Conservation (phyloP, 2,888 invertebrate species). For the Holacanthella duospinosa region DNA sequence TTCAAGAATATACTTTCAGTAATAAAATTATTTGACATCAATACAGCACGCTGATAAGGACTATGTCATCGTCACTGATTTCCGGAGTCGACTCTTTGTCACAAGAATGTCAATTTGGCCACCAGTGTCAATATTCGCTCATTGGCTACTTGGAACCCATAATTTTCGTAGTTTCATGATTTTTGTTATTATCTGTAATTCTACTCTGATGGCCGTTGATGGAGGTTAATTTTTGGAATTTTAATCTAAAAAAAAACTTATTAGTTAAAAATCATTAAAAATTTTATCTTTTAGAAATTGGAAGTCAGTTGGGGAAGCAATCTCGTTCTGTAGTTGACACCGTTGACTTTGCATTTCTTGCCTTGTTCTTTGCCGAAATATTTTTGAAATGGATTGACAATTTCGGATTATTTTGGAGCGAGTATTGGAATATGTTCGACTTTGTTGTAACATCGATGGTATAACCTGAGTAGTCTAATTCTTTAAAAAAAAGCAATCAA, state of each 20-base stretch:
- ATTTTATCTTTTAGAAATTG: background rate
- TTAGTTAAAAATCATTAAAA: background rate
- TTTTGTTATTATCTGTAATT: conserved; percentile 26
- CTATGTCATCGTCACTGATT: conserved; percentile 15
- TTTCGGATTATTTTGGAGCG: conserved; percentile 29
- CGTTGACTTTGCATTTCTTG: conserved; percentile 30
- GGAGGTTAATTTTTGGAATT: conserved; percentile 9
- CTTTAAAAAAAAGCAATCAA: background rate
- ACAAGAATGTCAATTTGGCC: conserved; percentile 29
- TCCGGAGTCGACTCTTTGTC: conserved; percentile 26
- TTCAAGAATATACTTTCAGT: no score
- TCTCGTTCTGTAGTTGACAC: conserved; percentile 17
- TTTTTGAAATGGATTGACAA: conserved; percentile 32
- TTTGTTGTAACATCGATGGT: conserved; percentile 23
- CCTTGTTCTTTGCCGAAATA: conserved; percentile 31
- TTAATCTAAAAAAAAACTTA: no score
- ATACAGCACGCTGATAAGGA: background rate
- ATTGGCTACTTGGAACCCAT: conserved; percentile 27
- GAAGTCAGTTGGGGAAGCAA: background rate
- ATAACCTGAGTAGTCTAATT: no score
- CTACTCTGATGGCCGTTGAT: conserved; percentile 25
- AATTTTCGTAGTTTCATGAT: conserved; percentile 27
- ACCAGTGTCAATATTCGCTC: conserved; percentile 30
- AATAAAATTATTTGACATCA: no score
- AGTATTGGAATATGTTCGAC: conserved; percentile 33